Conservation (phyloP, 1,140 invertebrate genomes). For the Anthonomus grandis region DNA sequence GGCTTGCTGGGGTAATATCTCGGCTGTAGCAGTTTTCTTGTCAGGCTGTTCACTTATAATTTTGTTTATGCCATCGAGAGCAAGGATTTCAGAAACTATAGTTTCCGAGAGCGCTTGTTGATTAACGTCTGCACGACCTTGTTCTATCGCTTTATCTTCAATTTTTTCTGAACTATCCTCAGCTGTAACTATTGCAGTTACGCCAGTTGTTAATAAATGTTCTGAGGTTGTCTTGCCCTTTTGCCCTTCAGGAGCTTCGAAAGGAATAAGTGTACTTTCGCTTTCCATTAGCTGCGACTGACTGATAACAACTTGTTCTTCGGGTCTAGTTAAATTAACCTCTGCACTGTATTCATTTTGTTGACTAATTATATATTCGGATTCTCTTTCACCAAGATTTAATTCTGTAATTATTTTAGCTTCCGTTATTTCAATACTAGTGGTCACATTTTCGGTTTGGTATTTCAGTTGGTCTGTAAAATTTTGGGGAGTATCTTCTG, state of each 20-base stretch:
- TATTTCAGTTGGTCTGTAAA: slow-evolving; percentile 55
- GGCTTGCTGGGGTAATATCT: slow-evolving; percentile 53
- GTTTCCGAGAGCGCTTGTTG: slow-evolving; percentile 54
- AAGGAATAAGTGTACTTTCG: slow-evolving; percentile 53
- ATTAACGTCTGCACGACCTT: slow-evolving; percentile 50
- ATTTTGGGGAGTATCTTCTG: slow-evolving; percentile 54
- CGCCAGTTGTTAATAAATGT: slow-evolving; percentile 55
- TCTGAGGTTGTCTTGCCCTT: slow-evolving; percentile 53
- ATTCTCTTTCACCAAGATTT: slow-evolving; percentile 55
- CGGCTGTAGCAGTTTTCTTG: slow-evolving; percentile 50
- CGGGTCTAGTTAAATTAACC: slow-evolving; percentile 45
- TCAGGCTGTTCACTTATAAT: slow-evolving; percentile 44
- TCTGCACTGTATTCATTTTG: slow-evolving; percentile 48
- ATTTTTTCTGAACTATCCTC: slow-evolving; percentile 53
- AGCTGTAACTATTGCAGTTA: slow-evolving; percentile 58
- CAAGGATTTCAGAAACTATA: slow-evolving; percentile 53
- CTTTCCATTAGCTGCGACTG: slow-evolving; percentile 56
- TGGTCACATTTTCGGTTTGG: slow-evolving; percentile 52
- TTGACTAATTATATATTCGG: slow-evolving; percentile 42
- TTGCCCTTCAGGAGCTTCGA: slow-evolving; percentile 56
- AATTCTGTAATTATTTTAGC: slow-evolving; percentile 58
- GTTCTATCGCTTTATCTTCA: slow-evolving; percentile 43
- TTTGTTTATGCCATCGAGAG: slow-evolving; percentile 50
- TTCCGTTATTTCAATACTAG: slow-evolving; percentile 53
- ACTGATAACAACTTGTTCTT: slow-evolving; percentile 52